Evolutionary conservation across 2,113 vertebrate species (phyloP).

Genomic region (Neodontobutis hainanensis): DNA sequence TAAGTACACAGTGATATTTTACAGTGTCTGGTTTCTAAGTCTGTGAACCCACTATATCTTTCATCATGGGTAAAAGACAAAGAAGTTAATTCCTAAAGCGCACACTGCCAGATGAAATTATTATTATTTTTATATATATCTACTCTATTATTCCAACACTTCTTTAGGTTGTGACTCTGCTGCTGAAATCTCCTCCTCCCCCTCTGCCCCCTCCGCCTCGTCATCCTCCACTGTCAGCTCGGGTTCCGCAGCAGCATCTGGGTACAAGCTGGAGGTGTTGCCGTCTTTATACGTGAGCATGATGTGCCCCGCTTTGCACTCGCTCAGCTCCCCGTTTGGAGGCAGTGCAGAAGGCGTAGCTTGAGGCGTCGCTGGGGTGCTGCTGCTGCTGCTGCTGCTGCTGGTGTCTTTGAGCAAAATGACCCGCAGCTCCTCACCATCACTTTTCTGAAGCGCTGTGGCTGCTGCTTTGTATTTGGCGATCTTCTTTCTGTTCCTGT

Average conservation of each 20-base stretch:
- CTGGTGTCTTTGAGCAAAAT: conserved; percentile 17
- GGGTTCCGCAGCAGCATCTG: conserved; percentile 15
- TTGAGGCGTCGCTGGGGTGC: not conserved
- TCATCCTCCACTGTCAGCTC: conserved; percentile 47
- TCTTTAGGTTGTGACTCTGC: conserved; percentile 1
- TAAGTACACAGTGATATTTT: not conserved
- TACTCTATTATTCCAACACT: conserved; percentile 19
- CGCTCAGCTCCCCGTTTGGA: conserved; percentile 22
- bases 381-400: not conserved
- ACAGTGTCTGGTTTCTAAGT: not conserved
- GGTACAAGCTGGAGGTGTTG: conserved; percentile 71
- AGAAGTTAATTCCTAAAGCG: too few relatives aligned
- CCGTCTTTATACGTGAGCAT: conserved; percentile 81
- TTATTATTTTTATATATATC: too few relatives aligned
- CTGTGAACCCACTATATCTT: too few relatives aligned
- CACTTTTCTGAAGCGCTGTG: not conserved
- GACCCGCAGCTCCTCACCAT: conserved; percentile 46
- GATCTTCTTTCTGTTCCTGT: conserved; percentile 82
- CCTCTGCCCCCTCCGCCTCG: conserved; percentile 19
- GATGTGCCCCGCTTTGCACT: conserved; percentile 61
- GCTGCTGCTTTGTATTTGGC: conserved; percentile 45
- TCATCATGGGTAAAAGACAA: too few relatives aligned
- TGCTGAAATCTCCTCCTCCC: not conserved
- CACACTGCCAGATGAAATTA: not conserved
- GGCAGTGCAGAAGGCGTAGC: not conserved